phyloP scores from a whole-genome alignment of 92 coral and sea anemone species.

The Zoanthus sociatus region DNA sequence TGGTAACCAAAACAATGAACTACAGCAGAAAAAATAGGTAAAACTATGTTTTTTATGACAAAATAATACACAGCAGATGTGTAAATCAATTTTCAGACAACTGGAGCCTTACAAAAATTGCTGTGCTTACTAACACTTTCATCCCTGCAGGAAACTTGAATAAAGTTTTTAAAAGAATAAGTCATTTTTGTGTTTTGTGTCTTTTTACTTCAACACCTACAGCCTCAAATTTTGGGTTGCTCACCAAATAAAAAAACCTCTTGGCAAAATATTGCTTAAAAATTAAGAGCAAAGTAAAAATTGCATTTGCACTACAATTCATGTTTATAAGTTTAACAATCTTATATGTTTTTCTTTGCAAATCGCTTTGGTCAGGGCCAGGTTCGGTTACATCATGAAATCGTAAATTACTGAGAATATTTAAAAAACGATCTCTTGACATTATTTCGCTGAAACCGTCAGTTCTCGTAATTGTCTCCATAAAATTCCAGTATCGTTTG shows the following conservation, averaged over 20 bases:
- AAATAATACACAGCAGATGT: neutral
- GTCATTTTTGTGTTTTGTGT: no score
- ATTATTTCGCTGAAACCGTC: slow-evolving; percentile 4
- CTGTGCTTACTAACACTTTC: slow-evolving; percentile 4
- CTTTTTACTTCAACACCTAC: no score
- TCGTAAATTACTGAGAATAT: slow-evolving; percentile 13
- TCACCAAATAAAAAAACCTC: neutral
- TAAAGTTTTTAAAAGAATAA: no score
- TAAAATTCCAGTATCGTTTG: slow-evolving; percentile 16
- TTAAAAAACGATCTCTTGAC: slow-evolving; percentile 7
- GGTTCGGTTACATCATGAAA: slow-evolving; percentile 19
- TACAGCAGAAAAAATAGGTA: neutral
- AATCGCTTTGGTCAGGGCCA: neutral
- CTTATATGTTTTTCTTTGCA: slow-evolving; percentile 13
- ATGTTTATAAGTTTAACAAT: slow-evolving; percentile 16
- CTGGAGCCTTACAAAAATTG: neutral
- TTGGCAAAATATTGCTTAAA: no score
- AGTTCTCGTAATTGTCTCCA: neutral
- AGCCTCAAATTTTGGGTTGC: neutral
- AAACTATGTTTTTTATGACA: neutral
- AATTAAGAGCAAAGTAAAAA: no score
- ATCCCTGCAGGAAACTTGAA: slow-evolving; percentile 1
- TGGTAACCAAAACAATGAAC: neutral
- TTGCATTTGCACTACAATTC: no score
- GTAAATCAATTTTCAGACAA: slow-evolving; percentile 9